Evolutionary conservation across 2,888 invertebrate genomes (phyloP).

Genomic region (Trilocha varians): DNA sequence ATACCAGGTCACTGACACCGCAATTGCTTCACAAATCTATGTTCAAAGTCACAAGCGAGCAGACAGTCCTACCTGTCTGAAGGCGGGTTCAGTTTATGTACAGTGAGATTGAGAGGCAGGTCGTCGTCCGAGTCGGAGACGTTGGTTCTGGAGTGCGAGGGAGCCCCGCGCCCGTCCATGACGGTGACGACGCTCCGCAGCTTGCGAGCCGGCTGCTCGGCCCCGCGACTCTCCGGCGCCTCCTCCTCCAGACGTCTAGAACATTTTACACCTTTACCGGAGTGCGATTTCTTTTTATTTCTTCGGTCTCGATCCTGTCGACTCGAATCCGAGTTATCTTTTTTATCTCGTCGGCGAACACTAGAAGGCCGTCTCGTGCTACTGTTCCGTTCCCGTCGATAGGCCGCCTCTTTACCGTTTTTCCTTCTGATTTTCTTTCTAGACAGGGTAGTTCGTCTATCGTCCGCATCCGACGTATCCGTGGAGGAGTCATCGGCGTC

Average conservation of each 20-base stretch:
- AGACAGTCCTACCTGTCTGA: slow-evolving; percentile 7
- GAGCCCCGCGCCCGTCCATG: slow-evolving; percentile 20
- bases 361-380: slow-evolving; percentile 21
- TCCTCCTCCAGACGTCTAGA: slow-evolving; percentile 22
- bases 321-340: slow-evolving; percentile 5
- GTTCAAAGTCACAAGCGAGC: not conserved
- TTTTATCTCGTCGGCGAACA: slow-evolving; percentile 20
- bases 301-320: slow-evolving; percentile 21
- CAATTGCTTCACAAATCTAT: not conserved
- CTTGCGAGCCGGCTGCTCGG: slow-evolving; percentile 22
- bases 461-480: slow-evolving; percentile 10
- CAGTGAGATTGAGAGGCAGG: slow-evolving; percentile 47
- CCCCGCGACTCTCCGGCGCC: not conserved
- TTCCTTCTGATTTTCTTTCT: slow-evolving; percentile 27
- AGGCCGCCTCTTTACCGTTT: slow-evolving; percentile 10
- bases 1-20: not conserved
- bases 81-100: slow-evolving; percentile 27
- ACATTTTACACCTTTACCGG: slow-evolving; percentile 46
- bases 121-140: slow-evolving; percentile 49
- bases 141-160: not conserved
- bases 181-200: slow-evolving; percentile 60
- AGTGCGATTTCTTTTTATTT: slow-evolving; percentile 36
- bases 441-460: slow-evolving; percentile 14
- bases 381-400: slow-evolving; percentile 22
- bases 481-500: slow-evolving; percentile 7